Conservation (phyloP, 2,888 invertebrate species). For the Polia nebulosa region DNA sequence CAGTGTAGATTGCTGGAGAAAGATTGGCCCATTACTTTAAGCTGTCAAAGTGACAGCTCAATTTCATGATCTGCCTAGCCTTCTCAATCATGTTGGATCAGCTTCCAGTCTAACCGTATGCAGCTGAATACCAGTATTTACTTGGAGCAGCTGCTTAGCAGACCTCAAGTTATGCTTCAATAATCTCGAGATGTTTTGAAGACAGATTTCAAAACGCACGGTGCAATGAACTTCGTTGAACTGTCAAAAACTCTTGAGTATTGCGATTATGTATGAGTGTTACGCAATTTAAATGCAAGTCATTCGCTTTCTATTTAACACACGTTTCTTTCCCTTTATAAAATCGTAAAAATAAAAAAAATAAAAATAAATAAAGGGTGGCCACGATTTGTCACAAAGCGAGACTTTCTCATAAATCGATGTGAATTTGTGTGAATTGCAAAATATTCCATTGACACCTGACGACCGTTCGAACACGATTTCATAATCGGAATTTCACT, state of each 20-base stretch:
- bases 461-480: slow-evolving; percentile 31
- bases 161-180: background rate
- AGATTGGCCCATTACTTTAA: background rate
- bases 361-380: slow-evolving; percentile 4
- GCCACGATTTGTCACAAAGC: background rate
- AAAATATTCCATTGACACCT: slow-evolving; percentile 55
- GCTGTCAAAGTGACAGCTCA: background rate
- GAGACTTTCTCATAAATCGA: slow-evolving; percentile 27
- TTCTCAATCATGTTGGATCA: background rate
- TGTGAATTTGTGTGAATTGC: slow-evolving; percentile 38
- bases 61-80: background rate
- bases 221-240: slow-evolving; percentile 39
- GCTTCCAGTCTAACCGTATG: background rate
- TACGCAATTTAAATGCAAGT: slow-evolving; percentile 36
- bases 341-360: background rate
- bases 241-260: slow-evolving; percentile 35
- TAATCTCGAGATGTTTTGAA: background rate
- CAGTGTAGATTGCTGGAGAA: background rate
- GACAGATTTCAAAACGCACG: background rate
- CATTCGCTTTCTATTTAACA: slow-evolving; percentile 36
- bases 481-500: slow-evolving; percentile 58
- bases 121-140: background rate
- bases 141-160: background rate
- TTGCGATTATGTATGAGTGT: slow-evolving; percentile 31
- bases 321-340: background rate